A percentile compares a stretch with the other conserved stretches of the same genome.
These are phyloP conservation scores for Macrobrachium nipponense DNA, from an alignment of 1,140 invertebrate genomes.

Conservation along the genomic window DNA sequence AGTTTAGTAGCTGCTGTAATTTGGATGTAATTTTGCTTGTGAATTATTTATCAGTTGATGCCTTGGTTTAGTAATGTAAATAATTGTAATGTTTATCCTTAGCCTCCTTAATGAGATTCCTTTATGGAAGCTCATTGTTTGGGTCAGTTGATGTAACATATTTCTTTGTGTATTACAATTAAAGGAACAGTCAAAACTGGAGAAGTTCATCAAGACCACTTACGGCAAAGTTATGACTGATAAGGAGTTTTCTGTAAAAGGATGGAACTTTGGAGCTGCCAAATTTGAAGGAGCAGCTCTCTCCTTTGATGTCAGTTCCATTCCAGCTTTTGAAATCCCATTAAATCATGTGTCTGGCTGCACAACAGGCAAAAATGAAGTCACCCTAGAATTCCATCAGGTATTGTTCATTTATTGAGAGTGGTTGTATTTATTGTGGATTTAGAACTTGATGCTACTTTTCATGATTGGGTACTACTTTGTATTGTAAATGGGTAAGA, in stretches of 20 bases:
- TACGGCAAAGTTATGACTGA: constrained; percentile 89
- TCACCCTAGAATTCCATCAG: constrained; percentile 97
- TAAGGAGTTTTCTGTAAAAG: constrained; percentile 94
- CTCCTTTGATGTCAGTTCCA: constrained; percentile 90
- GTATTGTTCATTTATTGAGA: constrained; percentile 68
- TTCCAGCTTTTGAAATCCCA: constrained; percentile 96
- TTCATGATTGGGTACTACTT: too few relatives aligned
- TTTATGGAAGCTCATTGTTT: too few relatives aligned
- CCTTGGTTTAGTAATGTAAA: neutral
- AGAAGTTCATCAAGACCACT: constrained; percentile 86
- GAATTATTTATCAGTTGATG: neutral
- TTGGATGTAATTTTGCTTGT: neutral
- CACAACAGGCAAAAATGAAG: constrained; percentile 98
- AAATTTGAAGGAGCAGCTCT: constrained; percentile 93
- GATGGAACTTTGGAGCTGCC: constrained; percentile 99
- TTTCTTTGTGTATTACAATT: constrained; percentile 18
- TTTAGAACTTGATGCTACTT: neutral
- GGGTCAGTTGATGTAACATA: too few relatives aligned
- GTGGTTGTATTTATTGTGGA: constrained; percentile 7
- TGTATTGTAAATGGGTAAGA: too few relatives aligned
- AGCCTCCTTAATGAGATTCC: too few relatives aligned
- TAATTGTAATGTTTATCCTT: neutral
- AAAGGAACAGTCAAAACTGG: constrained; percentile 69
- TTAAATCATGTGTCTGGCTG: constrained; percentile 96
- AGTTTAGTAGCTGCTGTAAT: constrained; percentile 65